phyloP scores from a whole-genome alignment of 1,140 invertebrate genomes.

The Contarinia nasturtii region DNA sequence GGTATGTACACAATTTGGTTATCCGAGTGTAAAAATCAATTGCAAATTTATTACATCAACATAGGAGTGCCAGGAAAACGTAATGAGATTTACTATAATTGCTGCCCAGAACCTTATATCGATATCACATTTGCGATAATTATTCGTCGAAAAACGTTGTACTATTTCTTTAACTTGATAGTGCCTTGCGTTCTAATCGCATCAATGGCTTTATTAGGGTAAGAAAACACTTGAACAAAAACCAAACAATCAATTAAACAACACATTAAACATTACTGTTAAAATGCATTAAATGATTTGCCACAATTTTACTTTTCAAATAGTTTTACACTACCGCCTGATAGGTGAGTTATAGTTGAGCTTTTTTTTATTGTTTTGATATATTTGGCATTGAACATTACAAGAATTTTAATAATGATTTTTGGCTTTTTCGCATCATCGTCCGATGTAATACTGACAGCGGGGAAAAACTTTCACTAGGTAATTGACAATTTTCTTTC shows the following conservation, averaged over 20 bases:
- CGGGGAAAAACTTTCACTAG: slow-evolving; percentile 97
- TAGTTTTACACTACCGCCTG: slow-evolving; percentile 93
- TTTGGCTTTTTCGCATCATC: too few relatives aligned
- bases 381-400: too few relatives aligned
- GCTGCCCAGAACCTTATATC: slow-evolving; percentile 90
- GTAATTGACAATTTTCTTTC: slow-evolving; percentile 28
- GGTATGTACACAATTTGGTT: slow-evolving; percentile 38
- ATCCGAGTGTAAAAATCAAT: neutral
- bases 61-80: slow-evolving; percentile 80
- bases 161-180: slow-evolving; percentile 99
- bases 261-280: too few relatives aligned
- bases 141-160: slow-evolving; percentile 91
- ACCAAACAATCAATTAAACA: too few relatives aligned
- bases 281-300: too few relatives aligned
- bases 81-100: slow-evolving; percentile 84
- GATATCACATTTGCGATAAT: slow-evolving; percentile 97
- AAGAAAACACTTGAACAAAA: too few relatives aligned
- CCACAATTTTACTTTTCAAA: too few relatives aligned
- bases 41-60: neutral
- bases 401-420: too few relatives aligned
- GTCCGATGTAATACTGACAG: too few relatives aligned
- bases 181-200: slow-evolving; percentile 98
- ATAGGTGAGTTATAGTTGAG: too few relatives aligned
- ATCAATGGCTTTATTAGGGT: slow-evolving; percentile 88
- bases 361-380: too few relatives aligned